Evolutionary conservation across 2,797 vertebrate genomes (phyloP).

Genomic region (Fistularia commersonii): DNA sequence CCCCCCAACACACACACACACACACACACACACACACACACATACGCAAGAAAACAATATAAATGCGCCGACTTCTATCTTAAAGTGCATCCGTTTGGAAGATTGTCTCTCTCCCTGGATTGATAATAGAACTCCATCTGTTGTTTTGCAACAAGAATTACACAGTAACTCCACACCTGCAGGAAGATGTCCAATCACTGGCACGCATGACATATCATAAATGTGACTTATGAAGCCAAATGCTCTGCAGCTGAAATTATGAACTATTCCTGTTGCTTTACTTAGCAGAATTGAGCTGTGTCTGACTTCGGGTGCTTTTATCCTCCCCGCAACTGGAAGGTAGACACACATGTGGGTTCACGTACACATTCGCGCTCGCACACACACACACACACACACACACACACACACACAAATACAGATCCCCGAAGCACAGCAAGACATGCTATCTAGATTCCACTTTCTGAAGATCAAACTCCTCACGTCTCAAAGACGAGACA

Average conservation of each 20-base stretch:
- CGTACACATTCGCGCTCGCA: constrained; percentile 5
- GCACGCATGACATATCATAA: constrained; percentile 10
- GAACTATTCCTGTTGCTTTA: constrained; percentile 40
- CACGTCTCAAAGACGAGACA: constrained; percentile 63
- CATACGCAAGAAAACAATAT: too few relatives aligned
- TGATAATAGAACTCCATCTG: background rate
- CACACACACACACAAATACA: constrained; percentile 9
- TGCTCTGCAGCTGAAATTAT: constrained; percentile 20
- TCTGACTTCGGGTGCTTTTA: constrained; percentile 39
- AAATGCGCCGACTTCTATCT: background rate
- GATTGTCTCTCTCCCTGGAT: constrained; percentile 14
- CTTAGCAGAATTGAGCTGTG: constrained; percentile 37
- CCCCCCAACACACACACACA: constrained; percentile 5
- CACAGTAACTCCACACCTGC: background rate
- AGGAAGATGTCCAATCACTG: constrained; percentile 5
- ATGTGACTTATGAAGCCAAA: constrained; percentile 34
- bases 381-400: constrained; percentile 1
- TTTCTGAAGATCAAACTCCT: constrained; percentile 67
- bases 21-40: constrained; percentile 1
- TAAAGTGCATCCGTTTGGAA: constrained; percentile 37
- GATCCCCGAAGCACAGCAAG: constrained; percentile 53
- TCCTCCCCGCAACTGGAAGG: constrained; percentile 42
- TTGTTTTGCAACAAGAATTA: background rate
- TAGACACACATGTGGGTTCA: constrained; percentile 33
- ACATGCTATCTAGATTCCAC: constrained; percentile 54